Conservation (phyloP, 2,797 vertebrate genomes). For the Bovichtus variegatus region DNA sequence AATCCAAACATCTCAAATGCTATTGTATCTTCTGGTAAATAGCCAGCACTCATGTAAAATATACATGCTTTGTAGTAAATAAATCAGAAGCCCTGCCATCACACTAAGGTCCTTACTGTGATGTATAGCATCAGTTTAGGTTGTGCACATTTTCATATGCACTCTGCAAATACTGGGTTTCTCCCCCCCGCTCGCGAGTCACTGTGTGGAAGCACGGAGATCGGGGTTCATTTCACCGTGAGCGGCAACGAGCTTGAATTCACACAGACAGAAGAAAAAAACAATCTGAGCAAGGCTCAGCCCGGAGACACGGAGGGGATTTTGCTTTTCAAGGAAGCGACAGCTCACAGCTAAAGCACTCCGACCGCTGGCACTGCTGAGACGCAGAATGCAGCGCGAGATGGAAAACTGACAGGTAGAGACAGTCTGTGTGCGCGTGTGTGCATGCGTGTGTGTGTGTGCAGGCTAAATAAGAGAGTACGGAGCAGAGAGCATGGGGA, state of each 20-base stretch:
- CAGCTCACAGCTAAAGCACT: conserved; percentile 22
- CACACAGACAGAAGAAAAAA: background rate
- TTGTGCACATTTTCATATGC: background rate
- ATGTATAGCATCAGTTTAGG: background rate
- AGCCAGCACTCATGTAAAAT: background rate
- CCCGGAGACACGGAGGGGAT: background rate
- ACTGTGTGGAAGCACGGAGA: background rate
- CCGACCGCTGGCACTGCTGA: background rate
- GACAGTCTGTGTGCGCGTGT: background rate
- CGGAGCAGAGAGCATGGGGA: background rate
- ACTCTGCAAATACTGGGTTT: background rate
- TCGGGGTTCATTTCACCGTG: background rate
- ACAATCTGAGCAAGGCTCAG: background rate
- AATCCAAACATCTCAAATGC: background rate
- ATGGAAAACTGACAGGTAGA: background rate
- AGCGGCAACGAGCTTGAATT: conserved; percentile 5
- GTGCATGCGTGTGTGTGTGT: background rate
- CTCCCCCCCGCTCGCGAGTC: background rate
- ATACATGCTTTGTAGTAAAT: no score
- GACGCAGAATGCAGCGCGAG: conserved; percentile 8
- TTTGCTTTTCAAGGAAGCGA: conserved; percentile 26
- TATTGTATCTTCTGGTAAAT: background rate
- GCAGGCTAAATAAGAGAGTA: background rate
- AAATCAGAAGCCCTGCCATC: background rate
- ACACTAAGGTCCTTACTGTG: background rate